phyloP scores from a whole-genome alignment of 2,888 invertebrate genomes.

The Eueremaeus valkanovi region DNA sequence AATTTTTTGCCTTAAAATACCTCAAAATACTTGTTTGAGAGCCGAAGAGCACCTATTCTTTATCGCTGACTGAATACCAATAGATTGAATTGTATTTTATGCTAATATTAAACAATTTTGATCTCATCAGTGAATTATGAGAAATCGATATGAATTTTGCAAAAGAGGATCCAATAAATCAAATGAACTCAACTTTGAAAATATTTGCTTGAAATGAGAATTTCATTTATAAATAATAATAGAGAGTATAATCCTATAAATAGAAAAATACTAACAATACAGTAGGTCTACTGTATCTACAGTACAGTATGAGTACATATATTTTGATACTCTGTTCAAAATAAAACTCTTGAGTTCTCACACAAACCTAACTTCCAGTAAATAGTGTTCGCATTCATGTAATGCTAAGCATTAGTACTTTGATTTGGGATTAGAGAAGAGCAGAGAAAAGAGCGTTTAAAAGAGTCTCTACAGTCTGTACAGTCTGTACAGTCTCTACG shows the following conservation, averaged over 20 bases:
- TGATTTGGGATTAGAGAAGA: neutral
- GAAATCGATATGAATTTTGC: neutral
- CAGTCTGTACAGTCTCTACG: neutral
- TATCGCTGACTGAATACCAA: neutral
- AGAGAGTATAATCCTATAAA: too few relatives aligned
- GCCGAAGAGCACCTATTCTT: neutral
- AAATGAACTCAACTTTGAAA: neutral
- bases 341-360: neutral
- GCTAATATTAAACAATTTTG: constrained; percentile 1
- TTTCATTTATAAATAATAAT: too few relatives aligned
- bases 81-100: constrained; percentile 3
- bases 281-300: too few relatives aligned
- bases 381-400: neutral
- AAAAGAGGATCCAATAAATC: neutral
- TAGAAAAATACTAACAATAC: too few relatives aligned
- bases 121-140: constrained; percentile 6
- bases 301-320: too few relatives aligned
- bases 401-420: neutral
- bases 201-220: neutral
- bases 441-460: neutral
- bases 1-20: neutral
- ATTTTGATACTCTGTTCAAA: too few relatives aligned
- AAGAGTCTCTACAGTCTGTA: neutral
- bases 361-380: neutral
- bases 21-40: neutral